phyloP scores from a whole-genome alignment of 1,140 invertebrate genomes.

The Eumaeus atala region DNA sequence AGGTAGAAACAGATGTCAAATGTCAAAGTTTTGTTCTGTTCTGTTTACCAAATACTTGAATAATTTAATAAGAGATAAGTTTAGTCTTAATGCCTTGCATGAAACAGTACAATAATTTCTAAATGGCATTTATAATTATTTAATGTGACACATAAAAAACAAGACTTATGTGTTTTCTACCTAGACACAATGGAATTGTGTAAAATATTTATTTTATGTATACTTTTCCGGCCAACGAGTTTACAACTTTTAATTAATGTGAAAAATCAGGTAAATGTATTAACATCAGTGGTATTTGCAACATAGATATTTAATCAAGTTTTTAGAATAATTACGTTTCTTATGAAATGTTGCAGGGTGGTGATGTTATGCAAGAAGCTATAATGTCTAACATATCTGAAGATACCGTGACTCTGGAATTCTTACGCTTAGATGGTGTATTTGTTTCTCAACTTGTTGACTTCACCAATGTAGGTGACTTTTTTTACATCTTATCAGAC shows the following conservation, averaged over 20 bases:
- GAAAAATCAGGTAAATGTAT: conserved; percentile 50
- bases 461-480: conserved; percentile 89
- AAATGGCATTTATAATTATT: too few species aligned
- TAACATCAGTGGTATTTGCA: not conserved
- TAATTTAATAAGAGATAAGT: too few species aligned
- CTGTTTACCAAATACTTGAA: too few species aligned
- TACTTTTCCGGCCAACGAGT: conserved; percentile 38
- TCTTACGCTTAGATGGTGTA: conserved; percentile 92
- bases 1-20: too few species aligned
- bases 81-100: too few species aligned
- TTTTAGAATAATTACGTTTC: not conserved
- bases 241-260: conserved; percentile 64
- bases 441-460: conserved; percentile 94
- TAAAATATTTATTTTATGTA: conserved; percentile 33
- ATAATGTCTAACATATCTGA: conserved; percentile 93
- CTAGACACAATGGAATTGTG: too few species aligned
- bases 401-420: conserved; percentile 91
- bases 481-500: not conserved
- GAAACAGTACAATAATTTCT: too few species aligned
- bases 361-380: conserved; percentile 93
- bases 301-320: not conserved
- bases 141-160: too few species aligned
- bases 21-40: too few species aligned
- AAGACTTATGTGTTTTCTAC: too few species aligned
- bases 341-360: conserved; percentile 79